Base-by-base conservation (phyloP, 2,888 invertebrate species). In the Acrocera orbiculus region DNA sequence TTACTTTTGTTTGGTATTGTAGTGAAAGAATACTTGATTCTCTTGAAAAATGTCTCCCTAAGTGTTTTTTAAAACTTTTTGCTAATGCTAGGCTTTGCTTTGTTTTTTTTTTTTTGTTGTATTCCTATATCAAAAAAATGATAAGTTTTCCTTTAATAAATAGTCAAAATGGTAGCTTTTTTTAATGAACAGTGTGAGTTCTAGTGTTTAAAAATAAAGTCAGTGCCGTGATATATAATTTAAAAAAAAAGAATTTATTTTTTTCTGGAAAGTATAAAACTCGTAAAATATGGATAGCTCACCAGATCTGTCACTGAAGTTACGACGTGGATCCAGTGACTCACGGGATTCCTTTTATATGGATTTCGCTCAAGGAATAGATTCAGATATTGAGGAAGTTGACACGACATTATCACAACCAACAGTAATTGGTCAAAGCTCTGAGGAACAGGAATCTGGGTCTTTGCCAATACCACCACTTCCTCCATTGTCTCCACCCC, bases 351-450 rank as follows among this genome's bases (percentile, higher is more conserved):
- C 82, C 35, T 85, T 83, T 58, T 85, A 85, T 52, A 82, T 85
- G 83, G 83, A 85, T 62, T 82, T 85, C 55, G 85, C 82, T 49
- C 81, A 80, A 64, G 85, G 85, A 39, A 85, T 85, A 54, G 85
- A 85, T 61, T 83, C 83, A 14, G 85, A 86, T 54, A 85, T 83
- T 49, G 83, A 83, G 56, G 83, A 83, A 60, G 80, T 82, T 52
- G 66, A 70, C 35, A 76, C 76, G 35, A 39, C 57, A 32, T 53
- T 56, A 9, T 56, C 56, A 20, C 39, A 54, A 17, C 56, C 56
- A n/a, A 47, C 51, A 4, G n/a, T n/a, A 54, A 55, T 38, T 46
- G 54, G 14, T 53, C 55, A 11, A 56, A 56, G 35, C 46, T 51
- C 9, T 53, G 52, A 36, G 53, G 53, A 10, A 44, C 39, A 29